Evolutionary conservation across 1,140 invertebrate species (phyloP).

Genomic region (Dolichoris vasculosae): DNA sequence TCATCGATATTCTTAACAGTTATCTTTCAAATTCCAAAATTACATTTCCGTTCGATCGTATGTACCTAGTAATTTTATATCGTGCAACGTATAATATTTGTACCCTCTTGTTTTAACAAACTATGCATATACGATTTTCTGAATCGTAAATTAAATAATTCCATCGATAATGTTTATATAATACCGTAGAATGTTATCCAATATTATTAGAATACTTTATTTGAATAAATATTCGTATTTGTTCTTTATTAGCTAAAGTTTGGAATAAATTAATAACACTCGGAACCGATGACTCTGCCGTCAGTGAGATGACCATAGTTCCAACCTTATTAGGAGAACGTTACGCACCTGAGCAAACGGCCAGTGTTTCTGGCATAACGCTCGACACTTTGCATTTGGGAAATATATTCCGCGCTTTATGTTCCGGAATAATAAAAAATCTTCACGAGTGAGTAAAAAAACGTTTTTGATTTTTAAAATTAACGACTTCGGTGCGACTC

Average conservation of each 20-base stretch:
- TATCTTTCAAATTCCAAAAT: too few species aligned
- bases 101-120: too few species aligned
- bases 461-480: not conserved
- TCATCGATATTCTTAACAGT: not conserved
- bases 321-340: conserved; percentile 88
- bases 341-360: conserved; percentile 81
- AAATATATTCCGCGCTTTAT: conserved; percentile 83
- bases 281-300: conserved; percentile 75
- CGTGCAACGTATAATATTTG: too few species aligned
- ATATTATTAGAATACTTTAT: too few species aligned
- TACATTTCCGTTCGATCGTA: too few species aligned
- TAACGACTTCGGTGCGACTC: too few species aligned
- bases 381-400: conserved; percentile 83
- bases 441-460: conserved; percentile 77
- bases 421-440: conserved; percentile 87
- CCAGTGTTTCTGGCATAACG: conserved; percentile 82
- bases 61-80: too few species aligned
- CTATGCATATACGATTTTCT: too few species aligned
- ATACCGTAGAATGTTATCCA: too few species aligned
- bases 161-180: too few species aligned
- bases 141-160: too few species aligned
- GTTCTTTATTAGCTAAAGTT: conserved; percentile 79
- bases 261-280: conserved; percentile 84
- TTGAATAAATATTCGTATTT: not conserved
- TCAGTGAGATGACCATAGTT: conserved; percentile 77